Evolutionary conservation across 1,140 invertebrate genomes (phyloP).

Genomic region (Zaprionus ornatus): DNA sequence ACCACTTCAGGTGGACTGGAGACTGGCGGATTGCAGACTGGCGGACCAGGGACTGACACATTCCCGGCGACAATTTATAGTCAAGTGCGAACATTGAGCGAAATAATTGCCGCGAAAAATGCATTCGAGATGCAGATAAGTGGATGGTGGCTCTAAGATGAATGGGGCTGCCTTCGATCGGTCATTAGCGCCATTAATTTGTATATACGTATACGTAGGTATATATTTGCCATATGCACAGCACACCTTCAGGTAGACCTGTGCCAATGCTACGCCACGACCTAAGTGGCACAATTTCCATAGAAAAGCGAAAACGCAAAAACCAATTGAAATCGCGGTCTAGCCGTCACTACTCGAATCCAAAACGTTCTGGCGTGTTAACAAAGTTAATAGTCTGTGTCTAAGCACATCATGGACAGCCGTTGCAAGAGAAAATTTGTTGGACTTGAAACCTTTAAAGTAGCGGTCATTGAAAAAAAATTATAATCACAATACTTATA

Average conservation of each 20-base stretch:
- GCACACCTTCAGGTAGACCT: neutral
- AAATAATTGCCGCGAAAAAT: conserved; percentile 70
- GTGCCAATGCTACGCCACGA: conserved; percentile 6
- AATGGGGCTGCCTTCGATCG: conserved; percentile 29
- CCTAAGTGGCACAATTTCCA: conserved; percentile 72
- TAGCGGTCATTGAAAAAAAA: neutral
- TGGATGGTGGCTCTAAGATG: conserved; percentile 20
- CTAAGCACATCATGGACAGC: neutral
- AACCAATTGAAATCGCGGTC: conserved; percentile 43
- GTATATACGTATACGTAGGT: neutral
- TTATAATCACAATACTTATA: neutral
- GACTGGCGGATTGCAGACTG: conserved; percentile 25
- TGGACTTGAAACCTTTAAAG: neutral
- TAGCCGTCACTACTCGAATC: conserved; percentile 1
- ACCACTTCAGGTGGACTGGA: conserved; percentile 50
- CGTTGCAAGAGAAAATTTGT: neutral
- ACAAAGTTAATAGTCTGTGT: conserved; percentile 29
- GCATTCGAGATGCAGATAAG: conserved; percentile 67
- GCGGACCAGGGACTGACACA: neutral
- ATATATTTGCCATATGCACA: conserved; percentile 6
- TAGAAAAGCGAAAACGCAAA: conserved; percentile 66
- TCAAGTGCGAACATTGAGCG: conserved; percentile 66
- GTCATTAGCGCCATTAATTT: conserved; percentile 71
- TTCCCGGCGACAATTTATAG: conserved; percentile 69
- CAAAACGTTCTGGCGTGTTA: conserved; percentile 14